Percentiles rank a stretch among this genome's conserved stretches.
These are phyloP conservation scores for Entomyzon cyanotis DNA, from an alignment of 2,113 vertebrate genomes.

Conservation along the genomic window DNA sequence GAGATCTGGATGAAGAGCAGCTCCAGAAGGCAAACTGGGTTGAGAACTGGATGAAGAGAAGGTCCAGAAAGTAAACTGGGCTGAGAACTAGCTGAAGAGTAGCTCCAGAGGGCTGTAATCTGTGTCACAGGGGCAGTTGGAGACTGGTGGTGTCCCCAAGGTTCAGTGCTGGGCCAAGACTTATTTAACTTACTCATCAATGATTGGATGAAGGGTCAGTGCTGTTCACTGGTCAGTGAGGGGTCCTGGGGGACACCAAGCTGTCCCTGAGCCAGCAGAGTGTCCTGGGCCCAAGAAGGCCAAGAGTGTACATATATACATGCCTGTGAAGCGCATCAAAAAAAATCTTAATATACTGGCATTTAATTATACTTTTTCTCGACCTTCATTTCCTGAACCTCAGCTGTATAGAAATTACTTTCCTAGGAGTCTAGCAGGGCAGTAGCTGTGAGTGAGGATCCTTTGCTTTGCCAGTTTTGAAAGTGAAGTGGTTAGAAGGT, in stretches of 20 bases:
- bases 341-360: too few relatives aligned
- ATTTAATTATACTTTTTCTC: neutral
- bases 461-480: neutral
- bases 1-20: too few relatives aligned
- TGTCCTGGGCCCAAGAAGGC: too few relatives aligned
- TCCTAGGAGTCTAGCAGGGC: neutral
- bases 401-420: neutral
- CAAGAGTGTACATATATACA: too few relatives aligned
- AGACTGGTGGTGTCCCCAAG: neutral
- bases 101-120: too few relatives aligned
- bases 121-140: too few relatives aligned
- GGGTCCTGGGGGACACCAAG: too few relatives aligned
- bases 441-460: neutral
- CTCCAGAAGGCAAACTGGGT: too few relatives aligned
- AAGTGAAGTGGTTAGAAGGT: neutral
- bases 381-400: neutral
- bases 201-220: accelerated
- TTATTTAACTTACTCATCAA: accelerated
- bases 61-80: too few relatives aligned
- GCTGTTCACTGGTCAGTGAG: neutral
- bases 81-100: too few relatives aligned
- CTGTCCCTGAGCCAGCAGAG: too few relatives aligned
- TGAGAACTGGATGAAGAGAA: too few relatives aligned
- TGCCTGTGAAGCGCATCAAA: accelerated
- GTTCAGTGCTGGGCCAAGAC: neutral